Base-by-base conservation (phyloP, 2,113 vertebrate species). In the Oncorhynchus clarkii region DNA sequence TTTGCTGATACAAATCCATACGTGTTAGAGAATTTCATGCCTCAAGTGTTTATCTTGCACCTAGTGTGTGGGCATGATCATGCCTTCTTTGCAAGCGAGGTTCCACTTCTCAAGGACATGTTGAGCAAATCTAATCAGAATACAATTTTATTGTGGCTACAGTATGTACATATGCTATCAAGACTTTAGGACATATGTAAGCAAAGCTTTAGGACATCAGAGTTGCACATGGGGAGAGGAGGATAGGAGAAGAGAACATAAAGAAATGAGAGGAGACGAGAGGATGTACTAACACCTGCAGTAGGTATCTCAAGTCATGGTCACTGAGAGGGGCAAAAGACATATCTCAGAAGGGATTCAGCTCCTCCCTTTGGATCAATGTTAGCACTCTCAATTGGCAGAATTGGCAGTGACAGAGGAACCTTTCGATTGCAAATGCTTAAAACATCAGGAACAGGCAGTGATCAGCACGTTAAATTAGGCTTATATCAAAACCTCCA, bases 311-410 rank as follows among this genome's bases (percentile, higher is more conserved):
- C 51, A 54, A 18, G 51, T 54, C 51, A 54, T 14, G 16, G 51
- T 18, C 51, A 54, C 18, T 54, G 13, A 54, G 51, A 54, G 51
- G 51, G 51, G 1, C 14, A 18, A 18, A 54, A 54, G 51, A 18
- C 51, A 18, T 54, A 54, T 54, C 51, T 54, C 51, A 18, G 39
- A 45, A 45, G 39, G 39, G 39, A 45, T 45, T 45, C 39, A 45
- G 51, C 51, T 0, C 3, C 14, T 54, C 51, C 51, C 51, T 5
- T 54, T 14, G 12, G 13, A 54, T 54, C 51, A 54, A 45, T 45
- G 51, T 54, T 77, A 45, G 74, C 76, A 13, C 39, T 80, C 67
- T 73, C 65, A 66, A 75, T 78, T 65, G 70, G 73, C 24, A 14
- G 34, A 77, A 57, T 54, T 11, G 72, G 66, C 57, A 18, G 74